phyloP scores from a whole-genome alignment of 2,113 vertebrate genomes.

The Hippocampus mohnikei region DNA sequence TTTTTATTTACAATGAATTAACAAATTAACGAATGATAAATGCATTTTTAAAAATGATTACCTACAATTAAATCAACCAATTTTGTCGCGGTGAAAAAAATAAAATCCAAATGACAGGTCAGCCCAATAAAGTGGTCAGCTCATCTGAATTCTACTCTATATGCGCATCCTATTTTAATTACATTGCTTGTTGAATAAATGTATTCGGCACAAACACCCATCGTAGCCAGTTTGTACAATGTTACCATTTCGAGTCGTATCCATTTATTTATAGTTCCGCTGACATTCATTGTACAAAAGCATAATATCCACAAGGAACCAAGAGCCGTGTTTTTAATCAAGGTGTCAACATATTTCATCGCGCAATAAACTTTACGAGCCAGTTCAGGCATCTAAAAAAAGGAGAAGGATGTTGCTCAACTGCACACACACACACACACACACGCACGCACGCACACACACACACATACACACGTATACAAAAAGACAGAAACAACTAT shows the following conservation, averaged over 20 bases:
- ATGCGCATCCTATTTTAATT: neutral
- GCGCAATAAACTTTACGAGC: constrained; percentile 28
- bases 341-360: constrained; percentile 10
- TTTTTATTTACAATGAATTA: too few relatives aligned
- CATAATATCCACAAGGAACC: constrained; percentile 16
- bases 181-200: constrained; percentile 5
- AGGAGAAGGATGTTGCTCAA: constrained; percentile 11
- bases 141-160: neutral
- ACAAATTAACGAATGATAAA: too few relatives aligned
- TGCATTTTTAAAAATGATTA: too few relatives aligned
- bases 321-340: neutral
- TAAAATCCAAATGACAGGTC: too few relatives aligned
- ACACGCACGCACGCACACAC: too few relatives aligned
- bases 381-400: constrained; percentile 21
- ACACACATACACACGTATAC: neutral
- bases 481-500: constrained; percentile 16
- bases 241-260: constrained; percentile 9
- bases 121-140: neutral
- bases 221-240: constrained; percentile 5
- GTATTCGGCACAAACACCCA: constrained; percentile 4
- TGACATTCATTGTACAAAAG: constrained; percentile 13
- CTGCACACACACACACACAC: too few relatives aligned
- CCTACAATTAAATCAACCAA: too few relatives aligned
- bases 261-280: constrained; percentile 2
- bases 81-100: too few relatives aligned